Evolutionary conservation across 1,140 invertebrate species (phyloP), one percentile per base, ranked within the genome.

Genomic region (Aricia agestis): DNA sequence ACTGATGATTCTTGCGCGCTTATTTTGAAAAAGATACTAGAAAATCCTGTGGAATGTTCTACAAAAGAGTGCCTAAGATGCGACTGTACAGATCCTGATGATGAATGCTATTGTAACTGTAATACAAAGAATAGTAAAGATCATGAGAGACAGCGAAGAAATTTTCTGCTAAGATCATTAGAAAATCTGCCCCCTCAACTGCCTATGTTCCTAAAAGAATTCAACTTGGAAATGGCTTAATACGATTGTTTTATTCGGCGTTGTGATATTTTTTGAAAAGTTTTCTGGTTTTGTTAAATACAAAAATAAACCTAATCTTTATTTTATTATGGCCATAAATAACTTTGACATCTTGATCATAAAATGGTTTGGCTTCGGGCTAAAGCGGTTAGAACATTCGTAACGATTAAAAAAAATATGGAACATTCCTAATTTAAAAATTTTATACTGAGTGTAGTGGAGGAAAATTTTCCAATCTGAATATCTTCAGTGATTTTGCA

Each of bases 111-210:
- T 15, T 52, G 45, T 52, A 52, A 15, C 13, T 52, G 45, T 52
- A 52, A 52, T 15, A 52, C 4, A 52, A n/a, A 6, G 58, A 69
- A 72, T 63, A 36, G 41, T n/a, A 13, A 13, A 15, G 5, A 11
- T 68, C 17, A 63, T 31, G 65, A 45, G 19, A 31, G 52, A 66
- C 32, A 66, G 57, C 25, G 18, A 36, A 59, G 70, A 66, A 42
- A 45, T 42, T 9, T 57, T 66, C 66, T 42, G 70, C 36, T 84
- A 77, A 79, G 74, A 87, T 72, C 81, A 15, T 72, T 87, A 31
- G 73, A 83, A 52, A 76, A 72, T 66, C 68, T 89, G 19, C 86
- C 86, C 2, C 84, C 82, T 0, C 86, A 89, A 65, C 70, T 89
- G 17, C 86, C 86, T 15, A 36, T 70, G 2, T 89, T 89, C 73